Percentiles rank a stretch among this genome's conserved stretches.
These are phyloP conservation scores for Rotaria socialis DNA, from an alignment of 2,888 invertebrate species.

Conservation along the genomic window DNA sequence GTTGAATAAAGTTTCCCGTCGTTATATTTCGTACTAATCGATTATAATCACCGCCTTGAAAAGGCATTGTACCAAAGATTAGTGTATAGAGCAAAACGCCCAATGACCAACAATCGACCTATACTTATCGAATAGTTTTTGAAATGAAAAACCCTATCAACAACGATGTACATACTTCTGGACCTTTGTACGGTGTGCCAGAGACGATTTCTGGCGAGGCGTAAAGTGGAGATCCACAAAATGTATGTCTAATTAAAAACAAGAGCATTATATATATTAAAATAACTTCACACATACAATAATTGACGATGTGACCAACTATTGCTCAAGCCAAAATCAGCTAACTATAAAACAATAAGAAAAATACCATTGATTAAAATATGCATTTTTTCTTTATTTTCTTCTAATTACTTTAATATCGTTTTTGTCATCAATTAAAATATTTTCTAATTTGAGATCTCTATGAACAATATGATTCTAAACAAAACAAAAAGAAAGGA, in stretches of 20 bases:
- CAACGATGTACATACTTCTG: slow-evolving; percentile 66
- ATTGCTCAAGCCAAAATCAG: slow-evolving; percentile 95
- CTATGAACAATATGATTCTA: slow-evolving; percentile 88
- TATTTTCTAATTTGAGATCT: slow-evolving; percentile 90
- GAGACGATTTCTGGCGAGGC: slow-evolving; percentile 96
- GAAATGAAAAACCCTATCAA: too few relatives aligned
- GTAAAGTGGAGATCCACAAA: slow-evolving; percentile 91
- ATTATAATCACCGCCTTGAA: slow-evolving; percentile 96
- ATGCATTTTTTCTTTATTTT: too few relatives aligned
- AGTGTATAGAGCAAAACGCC: slow-evolving; percentile 93
- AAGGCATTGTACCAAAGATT: slow-evolving; percentile 97
- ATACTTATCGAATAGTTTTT: too few relatives aligned
- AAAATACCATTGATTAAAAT: not conserved
- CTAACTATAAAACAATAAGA: slow-evolving; percentile 68
- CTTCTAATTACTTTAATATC: slow-evolving; percentile 73
- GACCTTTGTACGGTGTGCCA: slow-evolving; percentile 90
- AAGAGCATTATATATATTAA: not conserved
- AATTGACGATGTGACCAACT: slow-evolving; percentile 83
- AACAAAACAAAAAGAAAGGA: not conserved
- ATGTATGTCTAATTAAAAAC: slow-evolving; percentile 65
- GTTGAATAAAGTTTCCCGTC: slow-evolving; percentile 93
- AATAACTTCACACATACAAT: slow-evolving; percentile 60
- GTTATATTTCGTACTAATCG: slow-evolving; percentile 91
- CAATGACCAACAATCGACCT: slow-evolving; percentile 72
- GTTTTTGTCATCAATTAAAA: slow-evolving; percentile 81